Evolutionary conservation across 2,113 vertebrate genomes (phyloP), one percentile per base, ranked within the genome.

Genomic region (Hymenochirus boettgeri): DNA sequence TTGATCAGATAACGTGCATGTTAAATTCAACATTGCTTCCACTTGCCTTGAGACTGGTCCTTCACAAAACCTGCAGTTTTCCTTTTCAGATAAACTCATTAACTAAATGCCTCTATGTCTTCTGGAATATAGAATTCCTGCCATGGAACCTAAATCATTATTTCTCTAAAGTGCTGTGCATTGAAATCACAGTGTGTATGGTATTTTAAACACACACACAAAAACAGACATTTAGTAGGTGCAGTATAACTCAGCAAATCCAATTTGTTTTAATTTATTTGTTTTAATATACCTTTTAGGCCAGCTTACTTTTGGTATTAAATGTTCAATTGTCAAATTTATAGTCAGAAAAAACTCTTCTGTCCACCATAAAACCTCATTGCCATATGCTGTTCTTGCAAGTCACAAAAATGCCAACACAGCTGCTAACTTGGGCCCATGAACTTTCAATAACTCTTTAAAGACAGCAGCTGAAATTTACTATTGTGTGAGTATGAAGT

Each of bases 191-290:
- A 57, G 27, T 25, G 42, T 23, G 12, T 19, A 27, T 12, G n/a
- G n/a, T 22, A 39, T 66, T 57, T 19, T 57, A 25, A 66, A 56
- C 62, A 65, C 45, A 51, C 57, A 58, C 42, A 25, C 57, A 37
- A 66, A 57, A 57, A 42, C n/a, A n/a, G 11, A 15, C 37, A 24
- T 45, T 26, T 15, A 22, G 21, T 19, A 33, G 19, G 13, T 17
- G 45, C 22, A 45, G 9, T 58, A 24, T 57, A 66, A 25, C 58
- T 66, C 54, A 66, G 17, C 23, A 25, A 57, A 57, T 57, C 63
- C 55, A 66, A 66, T 57, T 26, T 35, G 39, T 26, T 66, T 37
- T 57, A 66, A 66, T 66, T 66, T 66, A 66, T 57, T 57, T 50
- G 42, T 66, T 66, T 66, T 66, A 66, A 66, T 66, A 66, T 57